A percentile compares a stretch with the other conserved stretches of the same genome.
Evolutionary conservation across 2,797 vertebrate species (phyloP).

Genomic region (Pangasius larnaudii): DNA sequence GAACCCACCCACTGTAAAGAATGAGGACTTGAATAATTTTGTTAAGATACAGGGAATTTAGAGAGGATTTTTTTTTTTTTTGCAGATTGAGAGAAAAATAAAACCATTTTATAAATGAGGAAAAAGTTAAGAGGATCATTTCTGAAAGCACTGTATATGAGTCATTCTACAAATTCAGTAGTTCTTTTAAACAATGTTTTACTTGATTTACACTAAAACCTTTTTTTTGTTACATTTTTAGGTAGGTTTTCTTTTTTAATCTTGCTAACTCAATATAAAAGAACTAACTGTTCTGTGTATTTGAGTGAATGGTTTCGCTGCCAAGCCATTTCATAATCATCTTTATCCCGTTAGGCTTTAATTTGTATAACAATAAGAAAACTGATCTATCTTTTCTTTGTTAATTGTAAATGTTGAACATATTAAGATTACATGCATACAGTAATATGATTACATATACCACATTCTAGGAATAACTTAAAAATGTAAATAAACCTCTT

Average conservation of each 20-base stretch:
- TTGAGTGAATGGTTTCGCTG: neutral
- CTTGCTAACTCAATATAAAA: neutral
- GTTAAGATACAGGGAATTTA: neutral
- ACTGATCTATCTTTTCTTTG: neutral
- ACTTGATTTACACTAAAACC: neutral
- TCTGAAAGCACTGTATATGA: neutral
- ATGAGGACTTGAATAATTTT: neutral
- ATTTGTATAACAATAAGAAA: neutral
- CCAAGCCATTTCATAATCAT: neutral
- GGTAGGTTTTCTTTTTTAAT: neutral
- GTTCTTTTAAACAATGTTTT: neutral
- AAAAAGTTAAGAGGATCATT: neutral
- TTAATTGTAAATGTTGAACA: neutral
- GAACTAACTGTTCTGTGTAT: neutral
- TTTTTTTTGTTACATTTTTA: neutral
- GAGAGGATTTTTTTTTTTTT: neutral
- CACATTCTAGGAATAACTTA: neutral
- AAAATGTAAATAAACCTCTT: neutral
- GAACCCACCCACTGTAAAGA: conserved; percentile 28
- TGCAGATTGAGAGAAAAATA: neutral
- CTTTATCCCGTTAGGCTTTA: neutral
- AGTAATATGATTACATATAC: neutral
- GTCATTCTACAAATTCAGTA: neutral
- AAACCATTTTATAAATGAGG: neutral
- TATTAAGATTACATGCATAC: neutral